Conservation (phyloP, 2,113 vertebrate genomes). For the Eupsittula cactorum region DNA sequence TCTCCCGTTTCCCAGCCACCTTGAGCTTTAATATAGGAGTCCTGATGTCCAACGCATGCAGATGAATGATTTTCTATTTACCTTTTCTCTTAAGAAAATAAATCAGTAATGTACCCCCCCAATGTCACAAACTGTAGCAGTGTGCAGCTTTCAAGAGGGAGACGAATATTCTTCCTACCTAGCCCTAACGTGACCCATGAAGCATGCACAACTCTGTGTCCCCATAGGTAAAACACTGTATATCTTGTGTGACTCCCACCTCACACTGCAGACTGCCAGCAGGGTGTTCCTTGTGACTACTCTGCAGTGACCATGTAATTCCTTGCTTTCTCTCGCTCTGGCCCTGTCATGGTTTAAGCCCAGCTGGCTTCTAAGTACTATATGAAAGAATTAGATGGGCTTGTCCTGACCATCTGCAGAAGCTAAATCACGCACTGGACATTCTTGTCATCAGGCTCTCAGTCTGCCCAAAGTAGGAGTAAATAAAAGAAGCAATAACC, state of each 20-base stretch:
- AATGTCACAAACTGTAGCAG: background rate
- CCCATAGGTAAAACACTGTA: background rate
- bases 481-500: background rate
- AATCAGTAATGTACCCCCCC: background rate
- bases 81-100: background rate
- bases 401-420: background rate
- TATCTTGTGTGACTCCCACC: background rate
- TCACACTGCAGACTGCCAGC: background rate
- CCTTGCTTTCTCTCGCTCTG: background rate
- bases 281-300: background rate
- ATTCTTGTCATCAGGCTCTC: background rate
- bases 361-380: background rate
- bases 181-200: background rate
- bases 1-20: background rate
- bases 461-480: background rate
- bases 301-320: background rate
- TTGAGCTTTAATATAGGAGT: background rate
- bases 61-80: background rate
- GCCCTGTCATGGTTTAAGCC: background rate
- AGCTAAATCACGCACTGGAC: constrained; percentile 5
- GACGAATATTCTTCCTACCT: background rate
- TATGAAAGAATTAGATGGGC: background rate
- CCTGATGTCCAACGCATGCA: background rate
- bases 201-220: background rate
- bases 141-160: background rate